Conservation (phyloP, 1,140 invertebrate species). For the Drosophila baimaii region DNA sequence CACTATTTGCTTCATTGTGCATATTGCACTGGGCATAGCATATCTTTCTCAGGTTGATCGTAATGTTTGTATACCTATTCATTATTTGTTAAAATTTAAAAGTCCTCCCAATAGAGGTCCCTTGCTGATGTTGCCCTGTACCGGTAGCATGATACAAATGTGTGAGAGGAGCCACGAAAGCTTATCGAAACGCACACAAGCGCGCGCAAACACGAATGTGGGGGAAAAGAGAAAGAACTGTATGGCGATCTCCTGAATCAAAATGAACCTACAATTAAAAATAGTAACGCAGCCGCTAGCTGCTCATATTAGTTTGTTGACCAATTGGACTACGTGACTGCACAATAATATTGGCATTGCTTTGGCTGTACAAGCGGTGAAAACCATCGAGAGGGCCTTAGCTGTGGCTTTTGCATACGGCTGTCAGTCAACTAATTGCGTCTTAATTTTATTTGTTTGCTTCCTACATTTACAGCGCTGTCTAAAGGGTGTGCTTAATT, state of each 20-base stretch:
- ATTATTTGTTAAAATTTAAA: neutral
- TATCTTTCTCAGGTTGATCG: neutral
- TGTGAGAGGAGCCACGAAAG: constrained; percentile 24
- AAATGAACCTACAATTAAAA: constrained; percentile 44
- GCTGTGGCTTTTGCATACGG: constrained; percentile 37
- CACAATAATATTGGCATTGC: constrained; percentile 49
- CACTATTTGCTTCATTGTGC: neutral
- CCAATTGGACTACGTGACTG: constrained; percentile 48
- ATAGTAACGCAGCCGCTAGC: constrained; percentile 23
- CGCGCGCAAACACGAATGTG: neutral
- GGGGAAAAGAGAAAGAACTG: constrained; percentile 24
- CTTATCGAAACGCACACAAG: constrained; percentile 18
- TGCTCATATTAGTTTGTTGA: constrained; percentile 45
- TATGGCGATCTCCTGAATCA: constrained; percentile 36
- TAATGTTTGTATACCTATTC: neutral
- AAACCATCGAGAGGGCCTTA: constrained; percentile 19
- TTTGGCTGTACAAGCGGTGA: constrained; percentile 27
- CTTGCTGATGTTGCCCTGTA: neutral
- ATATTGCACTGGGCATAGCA: neutral
- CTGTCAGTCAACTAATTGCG: constrained; percentile 65
- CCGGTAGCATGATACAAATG: neutral
- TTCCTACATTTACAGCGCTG: constrained; percentile 3
- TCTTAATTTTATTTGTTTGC: constrained; percentile 61
- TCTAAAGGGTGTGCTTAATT: neutral
- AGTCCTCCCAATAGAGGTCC: neutral